Conservation (phyloP, 2,888 invertebrate species). For the Nymphalis polychloros region DNA sequence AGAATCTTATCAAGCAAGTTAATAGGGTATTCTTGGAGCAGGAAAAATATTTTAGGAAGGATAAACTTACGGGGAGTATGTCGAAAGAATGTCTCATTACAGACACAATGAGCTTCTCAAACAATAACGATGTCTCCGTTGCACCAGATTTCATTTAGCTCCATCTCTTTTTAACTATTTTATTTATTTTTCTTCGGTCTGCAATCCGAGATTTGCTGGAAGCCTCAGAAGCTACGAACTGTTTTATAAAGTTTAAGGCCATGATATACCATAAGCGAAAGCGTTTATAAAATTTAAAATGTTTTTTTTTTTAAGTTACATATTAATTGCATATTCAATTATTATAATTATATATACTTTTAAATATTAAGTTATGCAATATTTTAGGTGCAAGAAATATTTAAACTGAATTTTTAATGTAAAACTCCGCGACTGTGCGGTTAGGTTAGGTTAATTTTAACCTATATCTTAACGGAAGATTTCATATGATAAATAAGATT, state of each 20-base stretch:
- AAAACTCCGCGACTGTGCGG: too few relatives aligned
- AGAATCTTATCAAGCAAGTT: slow-evolving; percentile 4
- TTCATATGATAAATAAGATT: too few relatives aligned
- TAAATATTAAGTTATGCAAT: not conserved
- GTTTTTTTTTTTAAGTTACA: too few relatives aligned
- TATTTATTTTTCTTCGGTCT: slow-evolving; percentile 39
- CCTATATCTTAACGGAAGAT: too few relatives aligned
- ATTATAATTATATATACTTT: too few relatives aligned
- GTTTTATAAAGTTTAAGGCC: slow-evolving; percentile 7
- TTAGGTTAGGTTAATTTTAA: too few relatives aligned
- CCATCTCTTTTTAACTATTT: slow-evolving; percentile 39
- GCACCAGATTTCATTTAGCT: slow-evolving; percentile 45
- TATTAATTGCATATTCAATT: too few relatives aligned
- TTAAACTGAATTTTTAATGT: too few relatives aligned
- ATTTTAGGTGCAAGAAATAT: too few relatives aligned
- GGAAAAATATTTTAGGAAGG: slow-evolving; percentile 8
- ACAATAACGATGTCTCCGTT: slow-evolving; percentile 43
- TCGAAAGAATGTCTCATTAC: slow-evolving; percentile 46
- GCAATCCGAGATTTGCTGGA: slow-evolving; percentile 40
- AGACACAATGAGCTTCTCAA: slow-evolving; percentile 36
- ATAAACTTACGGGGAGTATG: slow-evolving; percentile 18
- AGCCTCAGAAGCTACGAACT: slow-evolving; percentile 18
- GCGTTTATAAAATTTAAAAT: not conserved
- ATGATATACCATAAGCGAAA: not conserved
- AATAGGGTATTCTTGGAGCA: not conserved